Evolutionary conservation across 2,888 invertebrate species (phyloP), one percentile per base, ranked within the genome.

Genomic region (Epirrita christyi): DNA sequence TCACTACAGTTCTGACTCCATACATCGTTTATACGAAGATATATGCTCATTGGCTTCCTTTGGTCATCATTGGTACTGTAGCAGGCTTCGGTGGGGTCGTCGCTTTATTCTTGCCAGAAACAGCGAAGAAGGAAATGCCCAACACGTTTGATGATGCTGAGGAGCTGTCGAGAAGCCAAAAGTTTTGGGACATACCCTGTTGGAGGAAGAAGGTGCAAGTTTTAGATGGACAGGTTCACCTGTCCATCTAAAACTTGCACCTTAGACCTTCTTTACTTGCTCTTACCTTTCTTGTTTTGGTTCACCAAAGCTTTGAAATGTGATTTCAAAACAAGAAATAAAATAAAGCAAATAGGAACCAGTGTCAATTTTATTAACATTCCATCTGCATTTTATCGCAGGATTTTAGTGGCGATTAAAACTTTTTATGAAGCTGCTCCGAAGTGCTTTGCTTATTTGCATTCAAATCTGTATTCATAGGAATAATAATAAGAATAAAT

Each of bases 141-240:
- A 85, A 88, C 55, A 82, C 86, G 0, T 88, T 88, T 66, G 83
- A 85, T 7, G 86, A 85, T 36, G 80, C 88, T 1, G 88, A 88
- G 59, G 60, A 67, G 4, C 56, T 90, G 36, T 70, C 81, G 0
- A 75, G 46, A 36, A 75, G 68, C 27, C 78, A 78, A 43, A 75
- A 69, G 10, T 70, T 83, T 29, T 81, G 83, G 61, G 83, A 83
- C 28, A 60, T 87, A 13, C 83, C 84, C n/a, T 80, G 66, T 69
- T 61, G 79, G 42, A 67, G 64, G 55, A 73, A 68, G 52, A 60
- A 47, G 57, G 54, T 70, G 43, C 6, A 51, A 37, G 41, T 40
- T 13, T 32, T 55, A 63, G 45, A 70, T 71, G 54, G 61, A 14
- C 55, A 62, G n/a, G n/a, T n/a, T n/a, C n/a, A n/a, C n/a, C n/a